Conservation (phyloP, 2,888 invertebrate species). For the Dasysyrphus tricinctus region DNA sequence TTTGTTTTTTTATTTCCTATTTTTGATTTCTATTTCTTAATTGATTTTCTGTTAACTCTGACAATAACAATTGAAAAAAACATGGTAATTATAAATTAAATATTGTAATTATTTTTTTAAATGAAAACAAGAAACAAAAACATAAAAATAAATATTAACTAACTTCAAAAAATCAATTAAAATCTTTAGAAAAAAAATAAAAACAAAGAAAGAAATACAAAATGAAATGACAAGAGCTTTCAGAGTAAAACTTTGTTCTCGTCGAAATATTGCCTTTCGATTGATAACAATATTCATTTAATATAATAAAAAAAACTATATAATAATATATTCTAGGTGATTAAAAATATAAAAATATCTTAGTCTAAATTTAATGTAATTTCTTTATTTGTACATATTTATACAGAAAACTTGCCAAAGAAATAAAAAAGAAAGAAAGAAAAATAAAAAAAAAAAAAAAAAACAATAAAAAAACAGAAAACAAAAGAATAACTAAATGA, state of each 20-base stretch:
- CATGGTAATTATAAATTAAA: conserved; percentile 14
- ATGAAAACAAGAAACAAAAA: conserved; percentile 31
- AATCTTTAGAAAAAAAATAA: conserved; percentile 14
- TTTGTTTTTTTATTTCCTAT: not conserved
- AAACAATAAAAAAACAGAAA: no score
- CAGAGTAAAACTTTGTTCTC: conserved; percentile 60
- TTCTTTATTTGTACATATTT: conserved; percentile 59
- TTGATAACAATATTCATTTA: conserved; percentile 32
- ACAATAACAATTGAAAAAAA: not conserved
- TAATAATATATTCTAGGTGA: conserved; percentile 22
- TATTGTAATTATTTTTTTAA: conserved; percentile 40
- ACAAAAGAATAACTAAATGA: conserved; percentile 20
- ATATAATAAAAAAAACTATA: not conserved
- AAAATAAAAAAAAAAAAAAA: not conserved
- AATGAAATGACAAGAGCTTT: conserved; percentile 55
- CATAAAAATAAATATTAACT: conserved; percentile 1
- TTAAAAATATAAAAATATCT: conserved; percentile 21
- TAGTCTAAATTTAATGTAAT: conserved; percentile 53
- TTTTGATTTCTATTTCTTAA: no score
- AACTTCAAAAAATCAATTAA: conserved; percentile 21
- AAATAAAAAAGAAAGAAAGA: conserved; percentile 2
- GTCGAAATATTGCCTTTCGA: conserved; percentile 67
- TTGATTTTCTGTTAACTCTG: not conserved
- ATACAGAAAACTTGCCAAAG: conserved; percentile 24
- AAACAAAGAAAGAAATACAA: conserved; percentile 13